A percentile compares a stretch with the other conserved stretches of the same genome.
These are phyloP conservation scores for Pseudoips prasinana DNA, from an alignment of 2,888 invertebrate species.

Conservation along the genomic window DNA sequence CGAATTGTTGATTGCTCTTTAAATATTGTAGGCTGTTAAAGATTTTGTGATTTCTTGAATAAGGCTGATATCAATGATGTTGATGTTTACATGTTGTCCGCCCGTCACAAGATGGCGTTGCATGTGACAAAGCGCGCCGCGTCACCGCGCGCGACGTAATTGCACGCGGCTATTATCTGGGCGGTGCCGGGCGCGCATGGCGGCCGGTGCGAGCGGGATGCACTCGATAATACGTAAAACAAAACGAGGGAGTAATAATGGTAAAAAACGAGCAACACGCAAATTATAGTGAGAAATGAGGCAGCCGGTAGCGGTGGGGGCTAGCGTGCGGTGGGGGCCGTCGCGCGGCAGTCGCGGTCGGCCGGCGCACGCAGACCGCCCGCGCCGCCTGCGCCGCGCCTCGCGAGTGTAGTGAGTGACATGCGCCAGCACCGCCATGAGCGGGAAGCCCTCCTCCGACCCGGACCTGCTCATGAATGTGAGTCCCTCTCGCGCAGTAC, in stretches of 20 bases:
- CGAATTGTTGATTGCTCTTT: too few species aligned
- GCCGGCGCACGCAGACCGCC: constrained; percentile 72
- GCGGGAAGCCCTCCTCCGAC: constrained; percentile 37
- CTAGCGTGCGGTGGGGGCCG: constrained; percentile 64
- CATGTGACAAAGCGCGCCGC: constrained; percentile 38
- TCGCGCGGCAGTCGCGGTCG: constrained; percentile 72
- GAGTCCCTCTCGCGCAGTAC: constrained; percentile 51
- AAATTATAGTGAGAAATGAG: constrained; percentile 83
- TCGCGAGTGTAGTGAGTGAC: constrained; percentile 75
- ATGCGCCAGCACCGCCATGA: constrained; percentile 60
- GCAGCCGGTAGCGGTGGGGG: constrained; percentile 82
- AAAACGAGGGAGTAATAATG: constrained; percentile 82
- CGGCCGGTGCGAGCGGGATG: constrained; percentile 82
- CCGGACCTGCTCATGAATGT: constrained; percentile 80
- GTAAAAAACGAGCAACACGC: constrained; percentile 82
- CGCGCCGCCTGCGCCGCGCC: constrained; percentile 66
- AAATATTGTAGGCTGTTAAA: too few species aligned
- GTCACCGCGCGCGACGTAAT: constrained; percentile 61
- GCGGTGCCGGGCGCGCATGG: constrained; percentile 78
- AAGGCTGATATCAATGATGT: not conserved
- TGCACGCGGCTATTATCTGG: constrained; percentile 79
- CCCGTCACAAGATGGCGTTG: constrained; percentile 70
- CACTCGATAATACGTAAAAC: constrained; percentile 82
- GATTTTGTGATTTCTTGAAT: too few species aligned
- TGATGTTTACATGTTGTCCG: constrained; percentile 34